Evolutionary conservation across 2,113 vertebrate species (phyloP).

Genomic region (Empidonax traillii): DNA sequence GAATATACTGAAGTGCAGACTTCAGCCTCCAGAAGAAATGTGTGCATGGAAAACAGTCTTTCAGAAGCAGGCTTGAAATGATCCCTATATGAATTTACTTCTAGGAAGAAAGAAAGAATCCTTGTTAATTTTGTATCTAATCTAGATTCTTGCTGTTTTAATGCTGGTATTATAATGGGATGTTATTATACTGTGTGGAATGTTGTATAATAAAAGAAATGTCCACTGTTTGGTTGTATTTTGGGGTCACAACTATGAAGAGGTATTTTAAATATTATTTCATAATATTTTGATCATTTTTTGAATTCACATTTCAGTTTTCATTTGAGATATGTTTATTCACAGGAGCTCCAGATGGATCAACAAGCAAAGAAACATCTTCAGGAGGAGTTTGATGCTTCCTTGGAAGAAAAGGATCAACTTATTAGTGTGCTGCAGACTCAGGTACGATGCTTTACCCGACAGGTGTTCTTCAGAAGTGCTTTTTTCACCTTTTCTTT

Average conservation of each 20-base stretch:
- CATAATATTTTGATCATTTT: background rate
- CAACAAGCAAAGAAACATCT: conserved; percentile 97
- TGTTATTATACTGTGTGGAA: background rate
- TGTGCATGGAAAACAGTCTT: background rate
- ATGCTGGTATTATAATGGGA: background rate
- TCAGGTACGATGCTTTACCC: conserved; percentile 75
- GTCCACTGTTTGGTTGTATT: background rate
- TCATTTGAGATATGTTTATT: background rate
- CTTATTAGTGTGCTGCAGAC: conserved; percentile 94
- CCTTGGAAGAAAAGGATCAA: conserved; percentile 95
- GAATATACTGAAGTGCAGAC: background rate
- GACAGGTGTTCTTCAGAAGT: background rate
- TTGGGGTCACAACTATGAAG: background rate
- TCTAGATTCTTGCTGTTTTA: background rate
- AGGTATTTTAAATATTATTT: background rate
- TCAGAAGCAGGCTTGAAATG: background rate
- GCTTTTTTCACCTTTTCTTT: background rate
- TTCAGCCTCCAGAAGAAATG: background rate
- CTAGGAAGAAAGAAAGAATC: background rate
- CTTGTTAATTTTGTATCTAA: background rate
- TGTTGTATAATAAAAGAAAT: background rate
- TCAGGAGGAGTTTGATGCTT: conserved; percentile 96
- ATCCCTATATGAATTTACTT: background rate
- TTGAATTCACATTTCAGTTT: background rate
- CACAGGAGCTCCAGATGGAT: conserved; percentile 96